phyloP scores from a whole-genome alignment of 2,797 vertebrate species.

The Pipistrellus nathusii region DNA sequence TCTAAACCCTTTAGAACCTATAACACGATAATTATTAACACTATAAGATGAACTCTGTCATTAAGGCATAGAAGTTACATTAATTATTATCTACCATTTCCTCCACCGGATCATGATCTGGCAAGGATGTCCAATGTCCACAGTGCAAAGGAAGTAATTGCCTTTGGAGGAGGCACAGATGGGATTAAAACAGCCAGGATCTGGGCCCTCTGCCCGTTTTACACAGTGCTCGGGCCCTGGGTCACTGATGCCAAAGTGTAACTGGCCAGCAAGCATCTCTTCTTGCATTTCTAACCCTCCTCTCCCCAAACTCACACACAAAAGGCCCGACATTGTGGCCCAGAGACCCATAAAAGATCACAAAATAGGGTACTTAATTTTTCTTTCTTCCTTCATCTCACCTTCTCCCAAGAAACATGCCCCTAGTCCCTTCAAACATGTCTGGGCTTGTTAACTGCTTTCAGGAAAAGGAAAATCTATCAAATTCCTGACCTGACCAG shows the following conservation, averaged over 20 bases:
- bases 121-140: constrained; percentile 37
- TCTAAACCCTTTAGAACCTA: not conserved
- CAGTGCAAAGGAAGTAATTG: not conserved
- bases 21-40: not conserved
- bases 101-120: not conserved
- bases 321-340: not conserved
- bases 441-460: not conserved
- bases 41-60: constrained; percentile 25
- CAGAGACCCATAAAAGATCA: not conserved
- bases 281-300: no score
- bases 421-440: not conserved
- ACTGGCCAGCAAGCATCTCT: not conserved
- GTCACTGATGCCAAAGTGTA: not conserved
- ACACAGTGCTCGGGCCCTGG: not conserved
- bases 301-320: not conserved
- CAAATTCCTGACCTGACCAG: not conserved
- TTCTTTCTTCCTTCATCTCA: constrained; percentile 4
- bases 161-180: not conserved
- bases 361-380: not conserved
- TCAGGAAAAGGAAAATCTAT: not conserved
- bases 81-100: constrained; percentile 60
- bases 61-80: not conserved
- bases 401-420: not conserved
- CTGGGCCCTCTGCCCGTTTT: not conserved
- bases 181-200: not conserved